phyloP scores from a whole-genome alignment of 2,113 vertebrate species.

The Protobothrops mucrosquamatus region DNA sequence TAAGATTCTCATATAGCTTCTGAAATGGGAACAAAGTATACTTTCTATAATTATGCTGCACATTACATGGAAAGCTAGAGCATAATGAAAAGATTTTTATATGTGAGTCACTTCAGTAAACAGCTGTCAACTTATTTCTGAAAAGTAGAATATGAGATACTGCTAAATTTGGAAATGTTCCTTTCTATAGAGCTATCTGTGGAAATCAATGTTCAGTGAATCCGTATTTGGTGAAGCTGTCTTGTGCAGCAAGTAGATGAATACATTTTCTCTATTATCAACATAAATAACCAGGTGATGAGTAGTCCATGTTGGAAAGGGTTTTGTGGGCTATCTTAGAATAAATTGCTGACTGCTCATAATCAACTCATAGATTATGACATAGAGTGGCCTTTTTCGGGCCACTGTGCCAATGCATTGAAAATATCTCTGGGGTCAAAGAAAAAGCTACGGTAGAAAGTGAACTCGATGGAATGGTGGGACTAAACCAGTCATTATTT shows the following conservation, averaged over 20 bases:
- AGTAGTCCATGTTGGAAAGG: neutral
- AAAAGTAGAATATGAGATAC: neutral
- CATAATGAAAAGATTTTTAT: neutral
- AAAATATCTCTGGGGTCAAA: neutral
- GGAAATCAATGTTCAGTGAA: neutral
- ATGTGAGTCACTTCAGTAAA: neutral
- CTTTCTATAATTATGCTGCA: neutral
- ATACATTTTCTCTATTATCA: neutral
- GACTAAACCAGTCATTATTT: neutral
- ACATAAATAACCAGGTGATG: neutral
- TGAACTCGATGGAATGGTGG: neutral
- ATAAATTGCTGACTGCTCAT: neutral
- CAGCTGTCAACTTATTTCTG: neutral
- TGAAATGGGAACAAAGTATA: neutral
- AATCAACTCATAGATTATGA: neutral
- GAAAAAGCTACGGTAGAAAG: neutral
- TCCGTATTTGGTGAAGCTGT: neutral
- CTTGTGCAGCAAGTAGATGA: neutral
- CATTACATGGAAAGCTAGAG: neutral
- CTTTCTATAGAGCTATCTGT: neutral
- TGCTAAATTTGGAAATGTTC: neutral
- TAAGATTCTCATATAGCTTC: neutral
- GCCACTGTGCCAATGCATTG: neutral
- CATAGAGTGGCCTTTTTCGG: neutral
- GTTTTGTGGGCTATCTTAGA: neutral